Base-by-base conservation (phyloP, 1,140 invertebrate genomes). In the Latrodectus geometricus region DNA sequence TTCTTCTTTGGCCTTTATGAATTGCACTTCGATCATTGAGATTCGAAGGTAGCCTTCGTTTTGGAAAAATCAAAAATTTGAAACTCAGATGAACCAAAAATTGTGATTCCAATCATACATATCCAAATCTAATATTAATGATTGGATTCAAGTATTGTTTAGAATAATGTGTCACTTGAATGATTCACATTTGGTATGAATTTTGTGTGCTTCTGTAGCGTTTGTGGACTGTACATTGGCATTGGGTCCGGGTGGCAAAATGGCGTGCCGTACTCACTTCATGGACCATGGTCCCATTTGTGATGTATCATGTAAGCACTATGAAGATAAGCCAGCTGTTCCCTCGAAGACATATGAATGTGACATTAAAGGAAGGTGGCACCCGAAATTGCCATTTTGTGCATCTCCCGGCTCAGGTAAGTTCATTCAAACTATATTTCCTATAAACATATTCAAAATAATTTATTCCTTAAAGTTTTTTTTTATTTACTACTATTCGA, bases 271-370 rank as follows among this genome's bases (percentile, higher is more conserved):
- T 9, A 56, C 80, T 1, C 50, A 82, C 49, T 82, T n/a, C 21
- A 82, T 82, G 80, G 54, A 73, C 9, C 68, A 82, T 8, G 80
- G 80, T 0, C 68, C 80, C 14, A 23, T 61, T n/a, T 82, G 80
- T 65, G 70, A 73, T 48, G 23, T 82, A 20, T 49, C 69, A 8
- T 82, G 80, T 52, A 73, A 82, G 15, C 69, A 35, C 11, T 82
- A 61, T 49, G 80, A 82, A 20, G 80, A 82, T 14, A 82, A 82
- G 49, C 80, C 69, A 17, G 54, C 68, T 48, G 70, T 82, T 48
- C 11, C 20, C 9, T 61, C 9, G 9, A 70, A 20, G 8, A 12
- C 14, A 9, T 82, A 82, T 50, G 11, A 14, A 9, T 82, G 80
- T 17, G 70, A 82, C 50, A 21, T 72, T 12, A 61, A 49, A 15